Evolutionary conservation across 2,113 vertebrate species (phyloP).

Genomic region (Monopterus albus): DNA sequence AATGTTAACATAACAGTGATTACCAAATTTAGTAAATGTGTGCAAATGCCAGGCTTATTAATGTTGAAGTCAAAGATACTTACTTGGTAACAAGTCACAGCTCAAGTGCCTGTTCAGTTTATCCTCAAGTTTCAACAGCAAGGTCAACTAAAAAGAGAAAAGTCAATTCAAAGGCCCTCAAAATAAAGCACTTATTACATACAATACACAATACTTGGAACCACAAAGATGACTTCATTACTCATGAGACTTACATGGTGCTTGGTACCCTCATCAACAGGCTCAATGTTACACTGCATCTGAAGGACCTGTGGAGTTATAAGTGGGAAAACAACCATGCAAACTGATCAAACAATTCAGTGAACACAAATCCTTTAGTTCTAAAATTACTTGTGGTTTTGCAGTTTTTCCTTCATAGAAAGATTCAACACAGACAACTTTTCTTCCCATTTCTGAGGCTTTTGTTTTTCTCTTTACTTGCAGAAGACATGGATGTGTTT

Average conservation of each 20-base stretch:
- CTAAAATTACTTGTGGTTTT: no score
- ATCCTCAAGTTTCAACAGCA: constrained; percentile 98
- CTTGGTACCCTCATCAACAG: constrained; percentile 94
- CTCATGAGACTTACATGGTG: constrained; percentile 87
- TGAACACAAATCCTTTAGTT: no score
- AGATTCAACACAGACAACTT: no score
- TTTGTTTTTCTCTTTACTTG: no score
- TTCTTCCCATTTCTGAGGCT: no score
- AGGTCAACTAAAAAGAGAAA: constrained; percentile 85
- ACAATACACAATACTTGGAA: neutral
- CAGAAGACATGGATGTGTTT: no score
- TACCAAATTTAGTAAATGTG: neutral
- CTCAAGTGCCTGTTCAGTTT: constrained; percentile 98
- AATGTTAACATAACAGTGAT: no score
- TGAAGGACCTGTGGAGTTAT: constrained; percentile 87
- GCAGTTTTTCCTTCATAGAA: no score
- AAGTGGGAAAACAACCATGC: no score
- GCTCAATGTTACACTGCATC: constrained; percentile 99
- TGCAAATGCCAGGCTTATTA: neutral
- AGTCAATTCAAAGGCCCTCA: neutral
- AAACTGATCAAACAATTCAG: no score
- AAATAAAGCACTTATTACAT: neutral
- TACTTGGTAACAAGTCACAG: constrained; percentile 97
- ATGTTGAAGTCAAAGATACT: constrained; percentile 61
- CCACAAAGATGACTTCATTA: neutral